Evolutionary conservation across 92 coral and sea anemone genomes (phyloP), one percentile per base, ranked within the genome.

Genomic region (Porites rus): DNA sequence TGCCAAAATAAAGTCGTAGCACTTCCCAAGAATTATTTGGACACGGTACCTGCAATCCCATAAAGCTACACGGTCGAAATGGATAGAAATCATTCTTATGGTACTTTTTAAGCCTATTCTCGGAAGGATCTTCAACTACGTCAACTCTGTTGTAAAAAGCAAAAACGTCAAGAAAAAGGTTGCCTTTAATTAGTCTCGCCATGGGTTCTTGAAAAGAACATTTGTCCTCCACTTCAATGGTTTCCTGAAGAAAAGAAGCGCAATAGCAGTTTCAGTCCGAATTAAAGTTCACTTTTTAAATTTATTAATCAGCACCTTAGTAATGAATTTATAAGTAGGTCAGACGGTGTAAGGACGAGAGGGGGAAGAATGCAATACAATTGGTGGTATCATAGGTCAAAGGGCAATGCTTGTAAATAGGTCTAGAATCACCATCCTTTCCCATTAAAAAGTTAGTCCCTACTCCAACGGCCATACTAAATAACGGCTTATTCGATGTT

Each of bases 141-240:
- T 72, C 38, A 21, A 65, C 94, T 53, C 90, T 83, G 80, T 80
- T 85, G 59, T 93, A 90, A 25, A 84, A 87, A 71, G 85, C 95
- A 72, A 85, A 94, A 51, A 94, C 51, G 64, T 91, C 98, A 24
- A 93, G 70, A 20, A 90, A 92, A 17, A 51, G 79, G 7, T 86
- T 17, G 9, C 87, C 91, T 66, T 91, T 92, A 6, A 92, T 82
- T 17, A 96, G 90, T 25, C 98, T 89, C 18, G 79, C 98, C 81
- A 96, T 58, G 0, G 98, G 98, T 75, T 93, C 98, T 77, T 92
- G 93, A 75, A 96, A 96, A 16, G 98, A 96, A 52, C 98, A 96
- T 38, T 64, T 75, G 76, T 94, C 98, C 10, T 84, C 90, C 95
- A 89, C 87, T 5, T 6, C 8, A 4, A 90, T 88, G 14, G 73